These are phyloP conservation scores for Grantiella picta DNA, from an alignment of 2,113 vertebrate genomes.

Conservation along the genomic window DNA sequence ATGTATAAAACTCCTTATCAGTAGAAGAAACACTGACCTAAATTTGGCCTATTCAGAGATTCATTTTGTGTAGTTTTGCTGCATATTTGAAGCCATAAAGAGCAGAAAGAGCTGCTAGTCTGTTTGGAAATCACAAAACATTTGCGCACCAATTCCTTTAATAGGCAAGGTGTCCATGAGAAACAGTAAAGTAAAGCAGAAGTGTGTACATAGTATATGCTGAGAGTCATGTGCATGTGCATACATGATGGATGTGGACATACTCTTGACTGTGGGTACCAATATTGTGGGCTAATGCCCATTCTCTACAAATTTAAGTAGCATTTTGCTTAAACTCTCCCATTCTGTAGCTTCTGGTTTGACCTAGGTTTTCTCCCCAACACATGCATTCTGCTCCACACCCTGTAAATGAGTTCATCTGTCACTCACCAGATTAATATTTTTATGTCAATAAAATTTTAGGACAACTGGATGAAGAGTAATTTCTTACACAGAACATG, in stretches of 20 bases:
- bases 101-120: conserved; percentile 45
- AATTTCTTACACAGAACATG: conserved; percentile 31
- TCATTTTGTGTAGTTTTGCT: conserved; percentile 52
- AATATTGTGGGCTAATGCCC: neutral
- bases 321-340: neutral
- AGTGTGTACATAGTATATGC: conserved; percentile 28
- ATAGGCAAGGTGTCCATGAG: conserved; percentile 34
- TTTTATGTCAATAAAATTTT: conserved; percentile 14
- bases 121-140: conserved; percentile 31
- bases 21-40: conserved; percentile 68
- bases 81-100: conserved; percentile 64
- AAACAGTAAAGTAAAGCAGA: conserved; percentile 37
- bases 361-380: neutral
- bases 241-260: neutral
- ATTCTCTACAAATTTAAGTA: conserved; percentile 2
- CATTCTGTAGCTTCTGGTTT: neutral
- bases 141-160: conserved; percentile 33
- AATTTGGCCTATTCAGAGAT: conserved; percentile 58
- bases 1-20: conserved; percentile 73
- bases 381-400: neutral
- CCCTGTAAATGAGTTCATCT: neutral
- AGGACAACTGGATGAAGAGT: conserved; percentile 26
- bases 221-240: conserved; percentile 15
- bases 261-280: neutral
- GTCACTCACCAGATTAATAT: neutral